Conservation (phyloP, 1,140 invertebrate genomes). For the Caenorhabditis brenneri region DNA sequence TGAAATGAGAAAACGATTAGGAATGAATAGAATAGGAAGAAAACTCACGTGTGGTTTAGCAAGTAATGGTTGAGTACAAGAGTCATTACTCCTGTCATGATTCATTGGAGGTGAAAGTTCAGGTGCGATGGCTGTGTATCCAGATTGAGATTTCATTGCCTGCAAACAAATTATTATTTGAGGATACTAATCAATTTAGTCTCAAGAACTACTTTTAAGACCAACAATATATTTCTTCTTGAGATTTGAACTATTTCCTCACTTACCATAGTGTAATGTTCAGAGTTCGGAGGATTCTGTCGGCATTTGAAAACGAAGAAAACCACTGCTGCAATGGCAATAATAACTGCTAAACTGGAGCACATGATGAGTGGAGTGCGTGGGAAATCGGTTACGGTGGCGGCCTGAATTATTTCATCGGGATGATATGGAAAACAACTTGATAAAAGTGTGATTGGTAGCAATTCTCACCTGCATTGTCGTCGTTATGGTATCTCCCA, state of each 20-base stretch:
- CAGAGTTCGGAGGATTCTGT: slow-evolving; percentile 42
- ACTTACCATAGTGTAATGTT: slow-evolving; percentile 60
- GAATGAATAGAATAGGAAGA: not conserved
- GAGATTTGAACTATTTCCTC: too few species aligned
- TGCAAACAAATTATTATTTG: slow-evolving; percentile 3
- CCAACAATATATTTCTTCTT: too few species aligned
- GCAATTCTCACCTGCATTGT: slow-evolving; percentile 50
- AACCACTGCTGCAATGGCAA: slow-evolving; percentile 59
- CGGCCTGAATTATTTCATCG: too few species aligned
- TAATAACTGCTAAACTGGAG: slow-evolving; percentile 56
- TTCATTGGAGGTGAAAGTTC: slow-evolving; percentile 60
- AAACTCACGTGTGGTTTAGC: slow-evolving; percentile 44
- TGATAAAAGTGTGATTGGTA: not conserved
- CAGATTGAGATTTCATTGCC: slow-evolving; percentile 48
- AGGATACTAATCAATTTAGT: too few species aligned
- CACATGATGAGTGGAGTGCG: slow-evolving; percentile 58
- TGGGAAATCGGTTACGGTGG: slow-evolving; percentile 55
- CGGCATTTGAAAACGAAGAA: slow-evolving; percentile 62
- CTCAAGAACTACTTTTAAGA: too few species aligned
- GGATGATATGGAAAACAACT: not conserved
- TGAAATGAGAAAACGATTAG: slow-evolving; percentile 36
- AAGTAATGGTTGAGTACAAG: slow-evolving; percentile 47
- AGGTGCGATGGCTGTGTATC: slow-evolving; percentile 61
- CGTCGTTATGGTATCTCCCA: slow-evolving; percentile 56
- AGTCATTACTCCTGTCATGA: slow-evolving; percentile 25